Evolutionary conservation across 2,797 vertebrate species (phyloP).

Genomic region (Argyrosomus regius): DNA sequence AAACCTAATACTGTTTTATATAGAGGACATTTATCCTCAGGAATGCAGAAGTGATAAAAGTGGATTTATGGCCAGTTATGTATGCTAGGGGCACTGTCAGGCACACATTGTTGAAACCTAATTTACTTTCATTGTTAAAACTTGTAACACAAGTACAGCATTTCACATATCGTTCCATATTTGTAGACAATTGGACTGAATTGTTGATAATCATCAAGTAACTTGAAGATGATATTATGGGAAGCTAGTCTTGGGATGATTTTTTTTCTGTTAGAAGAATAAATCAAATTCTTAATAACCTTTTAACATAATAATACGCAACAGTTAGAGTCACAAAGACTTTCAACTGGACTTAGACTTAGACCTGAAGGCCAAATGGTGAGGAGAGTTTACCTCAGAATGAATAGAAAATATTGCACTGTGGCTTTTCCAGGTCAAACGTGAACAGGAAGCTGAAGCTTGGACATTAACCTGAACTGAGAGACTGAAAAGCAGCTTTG

Average conservation of each 20-base stretch:
- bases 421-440: not conserved
- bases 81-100: conserved; percentile 40
- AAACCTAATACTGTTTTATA: conserved; percentile 64
- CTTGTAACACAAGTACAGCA: conserved; percentile 20
- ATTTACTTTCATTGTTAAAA: conserved; percentile 59
- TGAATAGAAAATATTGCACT: not conserved
- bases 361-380: not conserved
- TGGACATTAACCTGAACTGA: not conserved
- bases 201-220: not conserved
- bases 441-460: too few relatives aligned
- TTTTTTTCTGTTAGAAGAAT: not conserved
- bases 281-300: not conserved
- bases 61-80: conserved; percentile 66
- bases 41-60: conserved; percentile 72
- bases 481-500: not conserved
- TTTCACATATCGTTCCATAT: conserved; percentile 22
- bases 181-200: not conserved
- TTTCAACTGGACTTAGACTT: not conserved
- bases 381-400: not conserved
- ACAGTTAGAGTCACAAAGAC: not conserved
- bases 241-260: not conserved
- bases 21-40: conserved; percentile 66
- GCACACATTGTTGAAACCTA: conserved; percentile 34
- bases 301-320: not conserved
- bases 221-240: not conserved